A percentile compares a stretch with the other conserved stretches of the same genome.
Evolutionary conservation across 1,140 invertebrate genomes (phyloP).

Genomic region (Pogonomyrmex barbatus): DNA sequence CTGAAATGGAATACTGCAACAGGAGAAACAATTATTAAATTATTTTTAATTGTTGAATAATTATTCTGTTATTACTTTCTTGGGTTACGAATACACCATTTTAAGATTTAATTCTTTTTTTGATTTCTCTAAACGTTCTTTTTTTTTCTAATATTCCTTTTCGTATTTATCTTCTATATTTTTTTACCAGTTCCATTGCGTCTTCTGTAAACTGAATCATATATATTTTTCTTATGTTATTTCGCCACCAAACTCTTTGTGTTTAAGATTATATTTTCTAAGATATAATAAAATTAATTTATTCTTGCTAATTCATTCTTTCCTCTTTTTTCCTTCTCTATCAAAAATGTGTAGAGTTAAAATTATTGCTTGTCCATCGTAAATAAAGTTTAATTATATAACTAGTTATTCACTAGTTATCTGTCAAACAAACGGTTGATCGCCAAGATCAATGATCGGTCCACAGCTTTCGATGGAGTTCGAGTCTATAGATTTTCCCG

Average conservation of each 20-base stretch:
- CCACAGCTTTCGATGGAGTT: neutral
- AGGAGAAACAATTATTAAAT: neutral
- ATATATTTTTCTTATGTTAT: neutral
- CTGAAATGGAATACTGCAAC: too few species aligned
- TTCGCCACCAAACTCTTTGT: neutral
- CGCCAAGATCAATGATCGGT: constrained; percentile 11
- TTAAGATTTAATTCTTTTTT: neutral
- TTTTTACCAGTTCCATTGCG: neutral
- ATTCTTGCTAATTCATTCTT: neutral
- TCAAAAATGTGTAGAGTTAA: neutral
- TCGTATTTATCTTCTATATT: neutral
- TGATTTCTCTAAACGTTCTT: neutral
- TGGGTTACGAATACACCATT: neutral
- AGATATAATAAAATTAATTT: neutral
- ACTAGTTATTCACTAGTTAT: constrained; percentile 22
- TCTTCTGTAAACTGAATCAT: too few species aligned
- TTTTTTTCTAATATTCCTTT: neutral
- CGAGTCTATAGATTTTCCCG: constrained; percentile 40
- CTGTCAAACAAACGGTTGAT: neutral
- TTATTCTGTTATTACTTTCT: neutral
- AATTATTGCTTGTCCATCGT: neutral
- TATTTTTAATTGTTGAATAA: neutral
- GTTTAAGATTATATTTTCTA: neutral
- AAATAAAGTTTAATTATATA: constrained; percentile 6
- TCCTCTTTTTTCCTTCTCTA: neutral